These are phyloP conservation scores for Lobophora halterata DNA, from an alignment of 2,888 invertebrate species.

Conservation along the genomic window DNA sequence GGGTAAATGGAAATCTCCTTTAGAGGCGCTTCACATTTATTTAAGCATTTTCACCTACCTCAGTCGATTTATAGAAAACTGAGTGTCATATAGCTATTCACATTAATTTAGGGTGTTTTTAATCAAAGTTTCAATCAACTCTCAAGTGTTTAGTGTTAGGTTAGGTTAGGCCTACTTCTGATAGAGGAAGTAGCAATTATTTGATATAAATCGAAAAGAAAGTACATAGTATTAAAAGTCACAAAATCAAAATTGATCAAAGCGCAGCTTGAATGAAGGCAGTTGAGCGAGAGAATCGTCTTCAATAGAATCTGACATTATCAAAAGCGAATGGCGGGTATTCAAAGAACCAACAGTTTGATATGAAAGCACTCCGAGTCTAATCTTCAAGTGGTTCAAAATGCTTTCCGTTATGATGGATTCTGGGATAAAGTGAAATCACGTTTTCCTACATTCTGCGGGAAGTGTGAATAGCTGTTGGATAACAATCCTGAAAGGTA, in stretches of 20 bases:
- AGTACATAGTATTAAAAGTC: too few relatives aligned
- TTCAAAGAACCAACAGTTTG: slow-evolving; percentile 60
- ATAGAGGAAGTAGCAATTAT: too few relatives aligned
- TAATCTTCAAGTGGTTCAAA: slow-evolving; percentile 66
- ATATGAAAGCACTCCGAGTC: slow-evolving; percentile 62
- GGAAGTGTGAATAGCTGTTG: slow-evolving; percentile 45
- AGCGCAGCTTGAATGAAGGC: too few relatives aligned
- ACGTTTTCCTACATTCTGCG: slow-evolving; percentile 54
- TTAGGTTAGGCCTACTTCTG: too few relatives aligned
- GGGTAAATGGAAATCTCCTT: slow-evolving; percentile 14
- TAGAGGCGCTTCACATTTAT: too few relatives aligned
- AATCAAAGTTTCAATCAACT: too few relatives aligned
- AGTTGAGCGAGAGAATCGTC: slow-evolving; percentile 45
- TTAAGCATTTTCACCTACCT: slow-evolving; percentile 7
- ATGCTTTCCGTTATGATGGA: slow-evolving; percentile 63
- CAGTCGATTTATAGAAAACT: slow-evolving; percentile 22
- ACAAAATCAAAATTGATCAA: too few relatives aligned
- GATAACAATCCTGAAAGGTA: slow-evolving; percentile 48
- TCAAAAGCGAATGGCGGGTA: slow-evolving; percentile 62
- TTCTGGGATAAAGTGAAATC: slow-evolving; percentile 65
- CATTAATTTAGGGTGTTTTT: too few relatives aligned
- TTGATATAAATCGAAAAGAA: too few relatives aligned
- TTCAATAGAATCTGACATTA: slow-evolving; percentile 55
- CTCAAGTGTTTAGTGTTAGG: too few relatives aligned
- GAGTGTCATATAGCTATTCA: slow-evolving; percentile 24